phyloP scores from a whole-genome alignment of 2,888 invertebrate genomes.

The Tipula lateralis region DNA sequence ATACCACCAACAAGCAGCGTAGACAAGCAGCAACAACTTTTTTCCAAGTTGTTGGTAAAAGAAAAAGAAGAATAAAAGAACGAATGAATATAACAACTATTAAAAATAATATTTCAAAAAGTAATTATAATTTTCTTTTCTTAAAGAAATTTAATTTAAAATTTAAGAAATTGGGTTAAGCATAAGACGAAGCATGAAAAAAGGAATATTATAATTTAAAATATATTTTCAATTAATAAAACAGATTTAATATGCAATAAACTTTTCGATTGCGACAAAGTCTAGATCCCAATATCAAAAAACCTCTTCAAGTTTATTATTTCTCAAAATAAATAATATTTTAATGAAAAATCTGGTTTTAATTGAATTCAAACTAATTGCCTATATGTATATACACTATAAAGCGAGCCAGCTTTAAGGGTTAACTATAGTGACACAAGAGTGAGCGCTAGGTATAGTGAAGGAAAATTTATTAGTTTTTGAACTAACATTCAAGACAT shows the following conservation, averaged over 20 bases:
- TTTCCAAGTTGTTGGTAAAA: neutral
- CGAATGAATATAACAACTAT: neutral
- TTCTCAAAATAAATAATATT: neutral
- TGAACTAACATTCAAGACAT: too few species aligned
- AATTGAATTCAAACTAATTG: too few species aligned
- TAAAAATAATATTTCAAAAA: constrained; percentile 14
- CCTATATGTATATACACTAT: too few species aligned
- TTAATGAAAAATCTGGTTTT: neutral
- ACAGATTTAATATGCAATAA: constrained; percentile 13
- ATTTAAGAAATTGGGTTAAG: neutral
- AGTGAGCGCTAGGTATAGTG: too few species aligned
- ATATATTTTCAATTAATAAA: neutral
- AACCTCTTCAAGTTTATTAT: neutral
- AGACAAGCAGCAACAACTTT: neutral
- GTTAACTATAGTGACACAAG: too few species aligned
- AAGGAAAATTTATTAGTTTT: too few species aligned
- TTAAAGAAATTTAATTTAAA: constrained; percentile 1
- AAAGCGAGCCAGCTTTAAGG: too few species aligned
- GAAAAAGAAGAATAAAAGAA: neutral
- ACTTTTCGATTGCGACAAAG: constrained; percentile 1
- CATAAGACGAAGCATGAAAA: neutral
- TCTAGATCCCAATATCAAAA: neutral
- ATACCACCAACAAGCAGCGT: neutral
- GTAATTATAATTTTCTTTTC: neutral
- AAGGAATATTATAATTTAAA: neutral